phyloP scores from a whole-genome alignment of 2,113 vertebrate genomes.

The human (Homo sapiens) region GRCh38 chr15:25886001-25886500 shows the following conservation, averaged over 20 bases:
- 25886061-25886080: neutral
- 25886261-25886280: neutral
- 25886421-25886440: too few relatives aligned
- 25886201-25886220: neutral
- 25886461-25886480: neutral
- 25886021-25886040: too few relatives aligned
- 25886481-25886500: neutral
- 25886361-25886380: neutral
- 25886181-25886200: neutral
- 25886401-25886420: rapidly evolving
- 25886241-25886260: neutral
- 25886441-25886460: neutral
- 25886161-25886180: neutral
- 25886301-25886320: neutral
- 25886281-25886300: neutral
- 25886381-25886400: rapidly evolving
- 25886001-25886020: too few relatives aligned
- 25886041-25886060: too few relatives aligned
- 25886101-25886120: neutral
- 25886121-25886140: neutral
- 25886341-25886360: too few relatives aligned
- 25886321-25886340: neutral
- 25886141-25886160: neutral
- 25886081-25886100: neutral
- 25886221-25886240: neutral